A percentile compares a stretch with the other conserved stretches of the same genome.
These are phyloP conservation scores for Alcedo quadribrachys DNA, from an alignment of 2,797 vertebrate species.

Conservation along the genomic window DNA sequence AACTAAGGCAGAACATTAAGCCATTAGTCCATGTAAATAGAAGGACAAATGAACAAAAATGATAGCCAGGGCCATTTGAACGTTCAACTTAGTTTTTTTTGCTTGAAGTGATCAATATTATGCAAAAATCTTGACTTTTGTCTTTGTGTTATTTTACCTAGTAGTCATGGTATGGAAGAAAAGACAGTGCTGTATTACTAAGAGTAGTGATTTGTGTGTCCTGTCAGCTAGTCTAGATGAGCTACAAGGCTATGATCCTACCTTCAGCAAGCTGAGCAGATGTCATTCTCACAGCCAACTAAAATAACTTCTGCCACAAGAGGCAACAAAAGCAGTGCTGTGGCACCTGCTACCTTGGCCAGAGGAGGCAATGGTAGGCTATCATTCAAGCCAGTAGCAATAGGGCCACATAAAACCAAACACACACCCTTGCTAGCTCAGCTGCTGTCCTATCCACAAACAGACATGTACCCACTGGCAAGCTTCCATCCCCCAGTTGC, in stretches of 20 bases:
- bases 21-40: constrained; percentile 34
- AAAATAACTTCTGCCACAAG: not conserved
- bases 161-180: not conserved
- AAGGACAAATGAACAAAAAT: constrained; percentile 22
- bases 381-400: constrained; percentile 11
- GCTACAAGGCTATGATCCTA: not conserved
- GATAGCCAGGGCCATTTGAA: not conserved
- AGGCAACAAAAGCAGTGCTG: not conserved
- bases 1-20: constrained; percentile 9
- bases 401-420: not conserved
- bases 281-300: constrained; percentile 30
- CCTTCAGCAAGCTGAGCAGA: constrained; percentile 43
- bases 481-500: not conserved
- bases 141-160: constrained; percentile 12
- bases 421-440: not conserved
- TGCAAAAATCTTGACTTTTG: not conserved
- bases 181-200: not conserved
- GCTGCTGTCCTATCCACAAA: not conserved
- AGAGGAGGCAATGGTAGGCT: not conserved
- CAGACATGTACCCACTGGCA: not conserved
- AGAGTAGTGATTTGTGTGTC: not conserved
- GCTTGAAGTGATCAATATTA: not conserved
- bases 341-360: constrained; percentile 54
- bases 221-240: not conserved
- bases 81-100: not conserved